phyloP scores from a whole-genome alignment of 2,797 vertebrate species.

The Cryptoblepharus egeriae region DNA sequence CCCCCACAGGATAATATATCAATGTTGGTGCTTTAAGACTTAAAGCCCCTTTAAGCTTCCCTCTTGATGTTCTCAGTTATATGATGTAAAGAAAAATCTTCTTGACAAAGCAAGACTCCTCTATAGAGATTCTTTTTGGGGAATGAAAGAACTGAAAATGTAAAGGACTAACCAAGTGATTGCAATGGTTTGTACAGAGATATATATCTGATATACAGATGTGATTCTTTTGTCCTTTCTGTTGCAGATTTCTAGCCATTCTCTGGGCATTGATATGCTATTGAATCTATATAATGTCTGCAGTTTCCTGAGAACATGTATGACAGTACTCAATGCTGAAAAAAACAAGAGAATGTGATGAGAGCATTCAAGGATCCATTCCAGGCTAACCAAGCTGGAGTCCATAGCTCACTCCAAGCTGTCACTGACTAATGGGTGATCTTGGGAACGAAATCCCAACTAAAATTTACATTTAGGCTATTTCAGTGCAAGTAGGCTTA shows the following conservation, averaged over 20 bases:
- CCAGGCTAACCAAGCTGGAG: not conserved
- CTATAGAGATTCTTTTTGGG: not conserved
- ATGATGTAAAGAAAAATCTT: not conserved
- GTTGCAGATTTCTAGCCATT: not conserved
- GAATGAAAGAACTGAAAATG: not conserved
- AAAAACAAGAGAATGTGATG: not conserved
- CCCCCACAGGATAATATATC: not conserved
- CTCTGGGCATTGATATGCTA: not conserved
- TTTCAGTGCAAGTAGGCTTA: not conserved
- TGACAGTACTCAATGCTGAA: rapidly evolving
- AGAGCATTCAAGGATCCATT: slow-evolving; percentile 4
- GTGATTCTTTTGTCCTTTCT: not conserved
- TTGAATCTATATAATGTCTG: not conserved
- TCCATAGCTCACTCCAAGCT: not conserved
- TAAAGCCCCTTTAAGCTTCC: not conserved
- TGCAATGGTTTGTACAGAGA: not conserved
- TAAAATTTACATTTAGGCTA: not conserved
- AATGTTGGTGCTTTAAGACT: slow-evolving; percentile 1
- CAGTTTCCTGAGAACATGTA: not conserved
- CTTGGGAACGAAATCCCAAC: not conserved
- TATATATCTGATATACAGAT: not conserved
- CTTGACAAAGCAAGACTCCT: not conserved
- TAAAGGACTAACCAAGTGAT: not conserved
- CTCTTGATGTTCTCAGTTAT: not conserved
- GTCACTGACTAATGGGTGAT: not conserved